Percentiles rank a stretch among this genome's conserved stretches.
phyloP scores from a whole-genome alignment of 1,140 invertebrate species.

The Drosophila pallidifrons region DNA sequence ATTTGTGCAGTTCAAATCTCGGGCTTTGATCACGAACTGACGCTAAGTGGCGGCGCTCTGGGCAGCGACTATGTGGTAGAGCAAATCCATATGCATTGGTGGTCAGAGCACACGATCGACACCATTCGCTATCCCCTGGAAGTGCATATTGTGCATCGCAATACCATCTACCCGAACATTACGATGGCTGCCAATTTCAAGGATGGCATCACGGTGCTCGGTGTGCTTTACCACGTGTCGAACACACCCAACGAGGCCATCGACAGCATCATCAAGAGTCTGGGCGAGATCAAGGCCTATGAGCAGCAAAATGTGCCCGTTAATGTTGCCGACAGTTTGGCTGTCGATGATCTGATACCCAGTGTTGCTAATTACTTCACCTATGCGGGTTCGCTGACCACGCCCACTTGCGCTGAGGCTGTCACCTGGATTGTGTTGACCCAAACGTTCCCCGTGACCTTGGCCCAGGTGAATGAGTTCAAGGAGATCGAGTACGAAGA shows the following conservation, averaged over 20 bases:
- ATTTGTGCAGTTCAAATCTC: constrained; percentile 83
- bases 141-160: constrained; percentile 90
- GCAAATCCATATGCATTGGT: constrained; percentile 93
- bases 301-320: constrained; percentile 85
- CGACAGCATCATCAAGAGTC: constrained; percentile 67
- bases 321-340: constrained; percentile 84
- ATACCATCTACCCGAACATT: constrained; percentile 86
- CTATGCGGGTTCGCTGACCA: constrained; percentile 91
- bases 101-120: constrained; percentile 91
- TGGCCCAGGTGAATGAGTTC: constrained; percentile 86
- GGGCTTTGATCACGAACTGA: constrained; percentile 79
- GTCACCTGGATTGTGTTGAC: constrained; percentile 91
- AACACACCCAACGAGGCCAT: constrained; percentile 64
- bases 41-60: constrained; percentile 86
- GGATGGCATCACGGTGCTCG: constrained; percentile 90
- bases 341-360: constrained; percentile 86
- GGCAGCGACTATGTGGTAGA: constrained; percentile 87
- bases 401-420: constrained; percentile 90
- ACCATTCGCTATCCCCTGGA: constrained; percentile 87
- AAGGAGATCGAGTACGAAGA: constrained; percentile 80
- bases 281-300: constrained; percentile 73
- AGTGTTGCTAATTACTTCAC: constrained; percentile 87
- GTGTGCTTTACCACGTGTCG: constrained; percentile 89
- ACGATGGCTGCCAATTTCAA: constrained; percentile 86
- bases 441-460: constrained; percentile 87